A percentile compares a stretch with the other conserved stretches of the same genome.
These are phyloP conservation scores for Onthophagus taurus DNA, from an alignment of 1,140 invertebrate genomes.

Conservation along the genomic window DNA sequence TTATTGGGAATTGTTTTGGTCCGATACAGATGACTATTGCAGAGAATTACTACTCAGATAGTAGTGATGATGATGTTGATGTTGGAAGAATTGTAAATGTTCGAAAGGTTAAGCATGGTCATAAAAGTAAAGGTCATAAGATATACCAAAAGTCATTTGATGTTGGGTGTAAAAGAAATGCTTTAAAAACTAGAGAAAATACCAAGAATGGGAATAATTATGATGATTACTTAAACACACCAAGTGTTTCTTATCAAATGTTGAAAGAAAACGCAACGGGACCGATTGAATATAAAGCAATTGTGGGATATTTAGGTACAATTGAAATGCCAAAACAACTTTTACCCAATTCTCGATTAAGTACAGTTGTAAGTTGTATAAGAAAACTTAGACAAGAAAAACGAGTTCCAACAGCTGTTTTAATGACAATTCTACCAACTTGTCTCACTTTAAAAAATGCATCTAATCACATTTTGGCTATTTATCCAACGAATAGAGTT, in stretches of 20 bases:
- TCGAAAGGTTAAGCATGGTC: slow-evolving; percentile 55
- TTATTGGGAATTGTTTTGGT: slow-evolving; percentile 79
- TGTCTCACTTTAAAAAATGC: slow-evolving; percentile 68
- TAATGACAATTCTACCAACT: slow-evolving; percentile 74
- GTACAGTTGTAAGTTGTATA: slow-evolving; percentile 70
- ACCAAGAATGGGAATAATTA: slow-evolving; percentile 37
- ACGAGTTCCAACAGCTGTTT: slow-evolving; percentile 73
- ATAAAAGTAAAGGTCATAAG: slow-evolving; percentile 31
- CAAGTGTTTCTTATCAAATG: slow-evolving; percentile 18
- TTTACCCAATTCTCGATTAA: slow-evolving; percentile 62
- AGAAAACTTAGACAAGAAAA: slow-evolving; percentile 81
- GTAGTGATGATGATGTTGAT: slow-evolving; percentile 64
- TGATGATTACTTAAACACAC: slow-evolving; percentile 9
- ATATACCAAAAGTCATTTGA: slow-evolving; percentile 22
- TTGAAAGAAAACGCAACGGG: slow-evolving; percentile 40
- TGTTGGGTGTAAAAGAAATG: slow-evolving; percentile 14
- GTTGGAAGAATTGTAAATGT: slow-evolving; percentile 40
- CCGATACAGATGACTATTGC: slow-evolving; percentile 72
- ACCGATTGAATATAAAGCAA: slow-evolving; percentile 66
- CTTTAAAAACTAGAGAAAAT: slow-evolving; percentile 22
- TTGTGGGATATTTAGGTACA: slow-evolving; percentile 90
- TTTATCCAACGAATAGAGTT: slow-evolving; percentile 77
- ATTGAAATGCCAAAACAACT: slow-evolving; percentile 89
- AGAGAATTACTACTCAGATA: slow-evolving; percentile 81
- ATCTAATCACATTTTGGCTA: slow-evolving; percentile 57